These are phyloP conservation scores for Clanis bilineata DNA, from an alignment of 2,888 invertebrate genomes.

Conservation along the genomic window DNA sequence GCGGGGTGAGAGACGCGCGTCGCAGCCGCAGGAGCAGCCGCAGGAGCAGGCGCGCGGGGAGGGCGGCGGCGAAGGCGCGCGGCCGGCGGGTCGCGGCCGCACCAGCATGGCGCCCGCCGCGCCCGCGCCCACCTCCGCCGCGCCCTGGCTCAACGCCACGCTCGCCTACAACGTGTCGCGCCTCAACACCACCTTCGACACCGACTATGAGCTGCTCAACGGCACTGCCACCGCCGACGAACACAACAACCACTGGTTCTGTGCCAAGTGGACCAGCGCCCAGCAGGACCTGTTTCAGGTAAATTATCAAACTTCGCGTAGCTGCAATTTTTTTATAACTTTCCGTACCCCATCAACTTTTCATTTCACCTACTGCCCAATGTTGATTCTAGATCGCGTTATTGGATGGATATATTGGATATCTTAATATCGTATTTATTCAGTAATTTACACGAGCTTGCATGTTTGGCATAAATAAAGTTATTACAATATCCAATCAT, in stretches of 20 bases:
- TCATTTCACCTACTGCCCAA: no score
- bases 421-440: no score
- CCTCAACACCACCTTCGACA: conserved; percentile 79
- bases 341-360: no score
- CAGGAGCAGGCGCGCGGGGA: conserved; percentile 35
- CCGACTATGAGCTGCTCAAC: conserved; percentile 77
- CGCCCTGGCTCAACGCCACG: conserved; percentile 81
- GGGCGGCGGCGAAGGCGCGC: conserved; percentile 43
- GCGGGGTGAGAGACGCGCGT: conserved; percentile 60
- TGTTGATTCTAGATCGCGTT: no score
- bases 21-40: conserved; percentile 36
- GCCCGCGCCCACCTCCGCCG: conserved; percentile 68
- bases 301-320: conserved; percentile 5
- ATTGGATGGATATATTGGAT: no score
- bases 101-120: conserved; percentile 69
- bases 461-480: no score
- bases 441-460: no score
- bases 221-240: conserved; percentile 65
- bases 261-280: conserved; percentile 90
- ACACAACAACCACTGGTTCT: conserved; percentile 78
- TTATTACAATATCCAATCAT: no score
- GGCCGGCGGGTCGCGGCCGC: conserved; percentile 61
- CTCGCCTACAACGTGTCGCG: conserved; percentile 78
- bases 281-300: conserved; percentile 91
- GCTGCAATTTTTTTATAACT: neutral